Evolutionary conservation across 2,797 vertebrate species (phyloP).

Genomic region (Gambelia wislizenii): DNA sequence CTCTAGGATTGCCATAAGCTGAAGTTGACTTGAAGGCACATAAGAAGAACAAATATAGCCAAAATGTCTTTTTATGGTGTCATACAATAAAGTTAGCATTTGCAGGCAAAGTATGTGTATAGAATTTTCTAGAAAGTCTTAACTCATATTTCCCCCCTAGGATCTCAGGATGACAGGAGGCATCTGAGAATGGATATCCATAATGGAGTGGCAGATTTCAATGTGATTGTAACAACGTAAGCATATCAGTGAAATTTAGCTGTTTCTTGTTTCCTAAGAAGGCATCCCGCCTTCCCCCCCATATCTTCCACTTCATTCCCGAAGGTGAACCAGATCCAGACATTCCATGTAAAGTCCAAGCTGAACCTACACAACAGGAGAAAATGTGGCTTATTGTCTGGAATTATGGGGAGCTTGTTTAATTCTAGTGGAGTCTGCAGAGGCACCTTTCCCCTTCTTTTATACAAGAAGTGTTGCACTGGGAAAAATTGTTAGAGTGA

Average conservation of each 20-base stretch:
- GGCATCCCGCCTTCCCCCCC: neutral
- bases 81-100: neutral
- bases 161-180: slow-evolving; percentile 91
- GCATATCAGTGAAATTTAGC: slow-evolving; percentile 58
- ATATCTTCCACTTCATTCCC: neutral
- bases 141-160: slow-evolving; percentile 71
- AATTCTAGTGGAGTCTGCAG: neutral
- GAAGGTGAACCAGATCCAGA: neutral
- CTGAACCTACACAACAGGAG: neutral
- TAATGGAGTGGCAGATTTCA: slow-evolving; percentile 84
- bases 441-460: neutral
- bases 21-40: too few relatives aligned
- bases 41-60: rapidly evolving
- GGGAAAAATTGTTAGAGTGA: neutral
- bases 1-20: too few relatives aligned
- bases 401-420: neutral
- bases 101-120: neutral
- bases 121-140: neutral
- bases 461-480: neutral
- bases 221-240: slow-evolving; percentile 96
- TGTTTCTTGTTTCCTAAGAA: neutral
- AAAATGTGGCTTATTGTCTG: too few relatives aligned
- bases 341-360: neutral
- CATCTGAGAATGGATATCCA: slow-evolving; percentile 91
- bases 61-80: neutral